These are phyloP conservation scores for Drosophila nigromelanica DNA, from an alignment of 1,140 invertebrate species.

Conservation along the genomic window DNA sequence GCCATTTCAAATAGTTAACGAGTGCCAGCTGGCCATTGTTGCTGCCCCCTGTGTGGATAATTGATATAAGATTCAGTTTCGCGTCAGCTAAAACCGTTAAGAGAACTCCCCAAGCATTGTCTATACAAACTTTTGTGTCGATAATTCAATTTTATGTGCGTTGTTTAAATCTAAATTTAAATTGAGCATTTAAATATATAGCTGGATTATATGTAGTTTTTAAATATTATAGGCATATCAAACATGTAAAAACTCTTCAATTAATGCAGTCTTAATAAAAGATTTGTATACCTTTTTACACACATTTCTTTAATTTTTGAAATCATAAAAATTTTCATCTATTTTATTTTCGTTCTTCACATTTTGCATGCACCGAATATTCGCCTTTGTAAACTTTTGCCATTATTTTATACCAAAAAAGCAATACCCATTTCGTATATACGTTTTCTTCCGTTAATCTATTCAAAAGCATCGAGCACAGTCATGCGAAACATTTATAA, in stretches of 20 bases:
- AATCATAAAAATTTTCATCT: neutral
- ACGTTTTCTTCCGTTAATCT: constrained; percentile 24
- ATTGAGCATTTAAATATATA: neutral
- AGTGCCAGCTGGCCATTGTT: constrained; percentile 17
- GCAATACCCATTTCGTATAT: constrained; percentile 14
- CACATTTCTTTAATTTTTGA: neutral
- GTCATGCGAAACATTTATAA: constrained; percentile 35
- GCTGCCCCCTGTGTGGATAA: constrained; percentile 2
- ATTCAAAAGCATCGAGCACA: constrained; percentile 46
- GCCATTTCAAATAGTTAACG: constrained; percentile 27
- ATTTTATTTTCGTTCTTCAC: neutral
- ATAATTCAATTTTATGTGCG: neutral
- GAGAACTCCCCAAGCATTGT: neutral
- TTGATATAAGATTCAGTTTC: constrained; percentile 26
- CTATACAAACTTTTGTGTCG: neutral
- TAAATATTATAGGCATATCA: too few species aligned
- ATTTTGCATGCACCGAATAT: constrained; percentile 19
- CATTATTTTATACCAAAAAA: constrained; percentile 11
- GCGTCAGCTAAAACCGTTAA: neutral
- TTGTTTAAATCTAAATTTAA: constrained; percentile 7
- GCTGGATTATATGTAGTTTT: too few species aligned
- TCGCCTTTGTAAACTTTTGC: constrained; percentile 1
- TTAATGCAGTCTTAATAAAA: neutral
- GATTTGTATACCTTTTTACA: too few species aligned
- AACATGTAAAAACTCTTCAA: neutral